phyloP scores from a whole-genome alignment of 2,888 invertebrate species.

The Drosophila villosipedis region DNA sequence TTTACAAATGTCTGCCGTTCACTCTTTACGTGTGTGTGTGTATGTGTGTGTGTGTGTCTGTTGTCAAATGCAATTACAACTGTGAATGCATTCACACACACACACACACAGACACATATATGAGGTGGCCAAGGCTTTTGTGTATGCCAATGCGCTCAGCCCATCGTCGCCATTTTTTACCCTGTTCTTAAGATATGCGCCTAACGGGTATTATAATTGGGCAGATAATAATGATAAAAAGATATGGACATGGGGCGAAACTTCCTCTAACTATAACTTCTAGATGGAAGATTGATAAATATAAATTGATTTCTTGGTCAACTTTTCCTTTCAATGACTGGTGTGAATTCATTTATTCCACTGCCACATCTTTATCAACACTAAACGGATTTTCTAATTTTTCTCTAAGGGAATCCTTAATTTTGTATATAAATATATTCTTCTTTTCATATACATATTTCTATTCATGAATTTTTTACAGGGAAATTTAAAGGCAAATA shows the following conservation, averaged over 20 bases:
- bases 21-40: conserved; percentile 5
- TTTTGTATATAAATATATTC: background rate
- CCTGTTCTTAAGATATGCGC: background rate
- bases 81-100: conserved; percentile 28
- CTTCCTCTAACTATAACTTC: background rate
- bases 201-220: background rate
- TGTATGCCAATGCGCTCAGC: conserved; percentile 63
- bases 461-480: background rate
- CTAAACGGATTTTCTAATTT: background rate
- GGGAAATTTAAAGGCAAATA: conserved; percentile 7
- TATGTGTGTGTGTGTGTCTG: background rate
- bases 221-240: background rate
- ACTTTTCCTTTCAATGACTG: too few species aligned
- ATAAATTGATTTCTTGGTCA: background rate
- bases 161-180: conserved; percentile 22
- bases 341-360: background rate
- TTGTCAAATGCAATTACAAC: conserved; percentile 70
- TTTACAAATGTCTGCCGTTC: conserved; percentile 68
- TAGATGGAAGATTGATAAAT: background rate
- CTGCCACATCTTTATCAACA: background rate
- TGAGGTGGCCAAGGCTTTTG: conserved; percentile 46
- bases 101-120: conserved; percentile 14
- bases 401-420: background rate
- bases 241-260: background rate
- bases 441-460: background rate